Base-by-base conservation (phyloP, 1,140 invertebrate genomes). In the Bombus terrestris region DNA sequence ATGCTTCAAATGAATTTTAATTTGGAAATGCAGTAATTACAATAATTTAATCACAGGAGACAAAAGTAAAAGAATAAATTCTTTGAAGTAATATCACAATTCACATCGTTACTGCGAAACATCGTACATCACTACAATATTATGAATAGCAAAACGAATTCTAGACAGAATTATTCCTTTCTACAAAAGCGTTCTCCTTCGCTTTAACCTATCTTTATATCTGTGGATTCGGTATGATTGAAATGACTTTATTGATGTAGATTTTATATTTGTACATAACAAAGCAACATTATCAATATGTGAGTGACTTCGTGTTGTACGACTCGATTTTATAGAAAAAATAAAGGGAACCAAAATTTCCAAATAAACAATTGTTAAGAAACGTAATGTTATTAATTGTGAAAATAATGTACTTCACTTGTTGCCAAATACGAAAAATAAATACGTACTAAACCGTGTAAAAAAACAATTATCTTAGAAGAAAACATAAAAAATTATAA, bases 211-310 rank as follows among this genome's bases (percentile, higher is more conserved):
- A 81, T 89, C 78, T 79, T 89, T 82, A 71, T 43, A 62, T 81
- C 62, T 64, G 22, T 37, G 81, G 9, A 69, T 86, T 86, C 53
- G 28, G 57, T 82, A 86, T 71, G 18, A 75, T 81, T 15, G 68
- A 80, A 90, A 83, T 88, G 68, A 91, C 84, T 99, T 92, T 99
- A 99, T 94, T 99, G 91, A 86, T 75, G 79, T 90, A 90, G 71
- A 88, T 91, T 92, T 92, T 91, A 91, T 92, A 92, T 90, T 88
- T 92, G 91, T 92, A 93, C 66, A 92, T 92, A 91, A 83, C 76
- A 28, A 35, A 88, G 86, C 64, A 88, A 77, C 32, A 66, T 32
- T 81, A 80, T 78, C 41, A 69, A 79, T 83, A 43, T 76, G 77
- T 47, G 47, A 83, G 47, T 91, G 82, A 82, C 47, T 89, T 79